Evolutionary conservation across 2,113 vertebrate species (phyloP).

Genomic region (Pardalotus punctatus): DNA sequence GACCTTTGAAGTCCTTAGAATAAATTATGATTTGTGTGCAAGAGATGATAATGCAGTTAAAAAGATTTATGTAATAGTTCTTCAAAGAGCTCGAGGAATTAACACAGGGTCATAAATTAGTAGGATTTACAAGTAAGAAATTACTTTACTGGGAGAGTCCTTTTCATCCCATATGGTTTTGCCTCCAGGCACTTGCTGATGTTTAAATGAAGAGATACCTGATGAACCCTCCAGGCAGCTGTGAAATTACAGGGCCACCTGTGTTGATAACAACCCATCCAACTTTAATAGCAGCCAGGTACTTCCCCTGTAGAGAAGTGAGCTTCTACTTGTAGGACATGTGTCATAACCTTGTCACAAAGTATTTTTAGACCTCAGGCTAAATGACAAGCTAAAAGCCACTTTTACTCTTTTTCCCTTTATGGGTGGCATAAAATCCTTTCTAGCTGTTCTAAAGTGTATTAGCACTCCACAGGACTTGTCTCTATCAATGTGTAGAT

Average conservation of each 20-base stretch:
- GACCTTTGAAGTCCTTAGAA: conserved; percentile 67
- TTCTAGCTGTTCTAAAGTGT: conserved; percentile 31
- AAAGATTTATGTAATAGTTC: conserved; percentile 73
- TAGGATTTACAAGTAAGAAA: conserved; percentile 52
- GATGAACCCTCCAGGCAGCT: conserved; percentile 8
- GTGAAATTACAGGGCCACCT: conserved; percentile 16
- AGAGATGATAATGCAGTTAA: conserved; percentile 68
- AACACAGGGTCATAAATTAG: conserved; percentile 64
- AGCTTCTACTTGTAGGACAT: background rate
- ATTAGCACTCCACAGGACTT: conserved; percentile 10
- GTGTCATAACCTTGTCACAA: conserved; percentile 22
- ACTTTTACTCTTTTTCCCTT: conserved; percentile 9
- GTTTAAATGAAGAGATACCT: conserved; percentile 25
- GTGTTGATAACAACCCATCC: conserved; percentile 4
- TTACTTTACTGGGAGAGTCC: conserved; percentile 16
- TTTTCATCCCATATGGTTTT: conserved; percentile 46
- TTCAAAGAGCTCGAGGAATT: conserved; percentile 60
- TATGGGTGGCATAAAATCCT: conserved; percentile 25
- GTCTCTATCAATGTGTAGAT: background rate
- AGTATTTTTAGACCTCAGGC: conserved; percentile 16
- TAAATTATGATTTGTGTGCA: conserved; percentile 66
- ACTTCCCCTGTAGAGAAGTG: background rate
- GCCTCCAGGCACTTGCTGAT: background rate
- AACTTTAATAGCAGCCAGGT: conserved; percentile 12
- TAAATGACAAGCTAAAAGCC: conserved; percentile 6